Evolutionary conservation across 2,797 vertebrate genomes (phyloP).

Genomic region (Discoglossus pictus): DNA sequence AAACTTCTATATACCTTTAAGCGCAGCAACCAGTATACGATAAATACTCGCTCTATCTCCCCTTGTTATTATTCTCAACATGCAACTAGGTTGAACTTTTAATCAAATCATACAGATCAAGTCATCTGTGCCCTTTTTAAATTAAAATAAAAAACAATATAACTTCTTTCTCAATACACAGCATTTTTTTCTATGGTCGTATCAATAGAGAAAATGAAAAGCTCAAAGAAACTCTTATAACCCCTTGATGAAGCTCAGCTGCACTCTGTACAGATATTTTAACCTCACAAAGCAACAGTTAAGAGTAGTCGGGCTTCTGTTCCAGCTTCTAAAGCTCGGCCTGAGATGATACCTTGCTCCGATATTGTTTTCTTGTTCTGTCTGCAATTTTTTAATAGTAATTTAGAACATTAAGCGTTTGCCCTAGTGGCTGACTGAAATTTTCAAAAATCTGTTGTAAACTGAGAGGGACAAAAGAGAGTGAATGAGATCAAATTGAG

Average conservation of each 20-base stretch:
- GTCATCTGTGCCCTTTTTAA: slow-evolving; percentile 63
- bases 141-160: slow-evolving; percentile 61
- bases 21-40: no score
- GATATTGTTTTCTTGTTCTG: slow-evolving; percentile 55
- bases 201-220: slow-evolving; percentile 61
- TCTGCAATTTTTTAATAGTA: slow-evolving; percentile 58
- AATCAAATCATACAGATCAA: slow-evolving; percentile 65
- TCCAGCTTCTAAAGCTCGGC: slow-evolving; percentile 61
- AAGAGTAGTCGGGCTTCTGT: slow-evolving; percentile 60
- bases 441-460: slow-evolving; percentile 69
- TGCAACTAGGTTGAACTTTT: slow-evolving; percentile 56
- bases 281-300: slow-evolving; percentile 58
- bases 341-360: slow-evolving; percentile 68
- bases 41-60: no score
- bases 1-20: no score
- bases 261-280: slow-evolving; percentile 64
- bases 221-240: slow-evolving; percentile 56
- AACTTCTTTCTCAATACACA: slow-evolving; percentile 55
- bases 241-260: slow-evolving; percentile 60
- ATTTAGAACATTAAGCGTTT: slow-evolving; percentile 67
- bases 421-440: slow-evolving; percentile 63
- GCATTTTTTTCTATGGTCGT: slow-evolving; percentile 51
- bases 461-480: slow-evolving; percentile 75
- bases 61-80: no score
- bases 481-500: slow-evolving; percentile 78